phyloP scores from a whole-genome alignment of 2,797 vertebrate genomes.

The Myotis planiceps region DNA sequence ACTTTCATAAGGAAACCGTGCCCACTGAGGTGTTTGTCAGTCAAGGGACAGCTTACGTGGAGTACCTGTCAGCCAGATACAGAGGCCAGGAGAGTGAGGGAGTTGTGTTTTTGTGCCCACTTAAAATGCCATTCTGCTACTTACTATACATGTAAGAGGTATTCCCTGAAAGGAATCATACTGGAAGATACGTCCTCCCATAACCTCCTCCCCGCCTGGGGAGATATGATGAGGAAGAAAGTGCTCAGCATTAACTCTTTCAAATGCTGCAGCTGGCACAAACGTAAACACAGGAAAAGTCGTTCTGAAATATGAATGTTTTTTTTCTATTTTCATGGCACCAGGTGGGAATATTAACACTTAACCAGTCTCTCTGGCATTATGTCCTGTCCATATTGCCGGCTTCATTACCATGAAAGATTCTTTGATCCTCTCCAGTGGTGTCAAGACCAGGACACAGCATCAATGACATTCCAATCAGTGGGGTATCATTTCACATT shows the following conservation, averaged over 20 bases:
- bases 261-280: neutral
- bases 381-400: slow-evolving; percentile 52
- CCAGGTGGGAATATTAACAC: slow-evolving; percentile 62
- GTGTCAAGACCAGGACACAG: slow-evolving; percentile 74
- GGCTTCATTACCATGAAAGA: slow-evolving; percentile 70
- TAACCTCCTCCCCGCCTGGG: neutral
- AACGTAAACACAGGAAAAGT: slow-evolving; percentile 43
- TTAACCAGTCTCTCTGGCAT: slow-evolving; percentile 73
- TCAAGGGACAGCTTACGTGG: neutral
- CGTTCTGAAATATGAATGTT: neutral
- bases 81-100: neutral
- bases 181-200: neutral
- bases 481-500: slow-evolving; percentile 79
- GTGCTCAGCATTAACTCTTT: neutral
- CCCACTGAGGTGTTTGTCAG: neutral
- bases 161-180: neutral
- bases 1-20: neutral
- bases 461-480: slow-evolving; percentile 68
- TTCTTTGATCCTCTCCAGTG: slow-evolving; percentile 68
- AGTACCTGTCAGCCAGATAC: neutral
- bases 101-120: neutral
- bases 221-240: neutral
- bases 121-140: slow-evolving; percentile 5
- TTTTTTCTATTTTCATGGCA: slow-evolving; percentile 69
- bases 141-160: neutral